Evolutionary conservation across 2,888 invertebrate genomes (phyloP), one percentile per base, ranked within the genome.

Genomic region (Autographa gamma): DNA sequence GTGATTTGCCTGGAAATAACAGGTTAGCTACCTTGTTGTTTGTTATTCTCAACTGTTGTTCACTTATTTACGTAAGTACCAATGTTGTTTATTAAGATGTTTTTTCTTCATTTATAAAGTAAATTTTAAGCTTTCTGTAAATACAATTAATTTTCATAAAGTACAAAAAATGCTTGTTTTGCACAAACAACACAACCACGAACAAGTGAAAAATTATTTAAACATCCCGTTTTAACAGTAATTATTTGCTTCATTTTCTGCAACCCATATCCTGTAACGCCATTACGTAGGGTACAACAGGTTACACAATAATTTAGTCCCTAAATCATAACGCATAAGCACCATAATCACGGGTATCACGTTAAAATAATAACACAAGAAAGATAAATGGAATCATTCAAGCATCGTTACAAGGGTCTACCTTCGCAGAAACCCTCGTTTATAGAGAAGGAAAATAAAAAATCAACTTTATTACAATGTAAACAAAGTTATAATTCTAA

Each of bases 341-440:
- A 41, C 64, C 73, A 84, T 76, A 81, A 79, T 83, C 79, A 79
- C 73, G 61, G 60, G 75, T 69, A 70, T 71, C 66, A 74, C 63
- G 73, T 60, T 77, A 78, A 82, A 86, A 87, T 88, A 87, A 87
- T 85, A 87, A 85, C 83, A 85, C 84, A 80, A 82, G 82, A 83
- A 85, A 84, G 88, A 87, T 85, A 85, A 88, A 87, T 88, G 85
- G 83, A 87, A 86, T 85, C 84, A 86, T 88, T 87, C 85, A 83
- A 84, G 83, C 84, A 80, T 85, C 83, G 85, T 87, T 86, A 86
- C 79, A 76, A 72, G 84, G 85, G 87, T 82, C 79, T 85, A 79
- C 83, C 79, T 82, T 77, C 64, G 61, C 77, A 71, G 73, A 77
- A 73, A 76, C 73, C 76, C 74, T 76, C 69, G 71, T 74, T 67